Percentiles rank a stretch among this genome's conserved stretches.
Conservation (phyloP, 37 sponge, comb jelly and placozoan species). For the Aplysina aerophoba region DNA sequence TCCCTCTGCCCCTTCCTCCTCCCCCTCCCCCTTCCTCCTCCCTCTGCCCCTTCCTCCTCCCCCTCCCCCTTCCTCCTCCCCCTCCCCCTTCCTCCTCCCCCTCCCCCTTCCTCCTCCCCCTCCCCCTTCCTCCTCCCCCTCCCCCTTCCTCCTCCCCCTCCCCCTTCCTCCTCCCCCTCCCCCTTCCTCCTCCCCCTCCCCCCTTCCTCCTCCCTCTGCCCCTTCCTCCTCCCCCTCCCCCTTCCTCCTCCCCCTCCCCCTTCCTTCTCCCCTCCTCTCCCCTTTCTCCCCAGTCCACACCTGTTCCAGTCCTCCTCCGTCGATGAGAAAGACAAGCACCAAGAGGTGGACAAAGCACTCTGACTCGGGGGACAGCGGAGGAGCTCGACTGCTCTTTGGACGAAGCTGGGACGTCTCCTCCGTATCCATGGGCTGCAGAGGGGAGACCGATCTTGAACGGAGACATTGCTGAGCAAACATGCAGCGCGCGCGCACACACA, state of each 20-base stretch:
- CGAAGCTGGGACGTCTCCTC: conserved; percentile 24
- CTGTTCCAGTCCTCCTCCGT: conserved; percentile 55
- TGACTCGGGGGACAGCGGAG: conserved; percentile 60
- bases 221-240: background rate
- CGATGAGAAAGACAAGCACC: conserved; percentile 74
- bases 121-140: background rate
- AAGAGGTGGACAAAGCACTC: conserved; percentile 86
- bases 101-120: too few species aligned
- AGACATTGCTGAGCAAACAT: too few species aligned
- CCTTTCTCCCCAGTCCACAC: background rate
- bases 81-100: background rate
- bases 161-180: background rate
- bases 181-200: background rate
- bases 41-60: background rate
- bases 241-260: background rate
- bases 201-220: background rate
- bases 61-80: background rate
- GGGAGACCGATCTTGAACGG: background rate
- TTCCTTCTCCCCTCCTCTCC: background rate
- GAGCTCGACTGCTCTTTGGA: conserved; percentile 52
- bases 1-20: background rate
- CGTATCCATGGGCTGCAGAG: conserved; percentile 61
- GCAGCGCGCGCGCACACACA: too few species aligned
- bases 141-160: background rate
- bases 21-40: background rate